These are phyloP conservation scores for Nephrotoma guestfalica DNA, from an alignment of 2,888 invertebrate species.

Conservation along the genomic window DNA sequence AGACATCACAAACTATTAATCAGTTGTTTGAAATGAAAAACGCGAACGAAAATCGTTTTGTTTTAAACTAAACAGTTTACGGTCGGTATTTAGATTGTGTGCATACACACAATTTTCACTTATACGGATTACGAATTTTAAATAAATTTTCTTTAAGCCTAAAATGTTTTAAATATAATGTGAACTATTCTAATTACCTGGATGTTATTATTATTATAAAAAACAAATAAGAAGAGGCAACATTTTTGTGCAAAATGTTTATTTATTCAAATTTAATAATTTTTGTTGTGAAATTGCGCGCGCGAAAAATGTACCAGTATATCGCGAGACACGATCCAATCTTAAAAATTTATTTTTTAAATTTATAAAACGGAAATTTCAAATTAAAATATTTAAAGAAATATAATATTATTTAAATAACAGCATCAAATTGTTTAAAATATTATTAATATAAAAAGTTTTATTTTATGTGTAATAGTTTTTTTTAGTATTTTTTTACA, in stretches of 20 bases:
- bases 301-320: not conserved
- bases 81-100: not conserved
- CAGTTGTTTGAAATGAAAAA: not conserved
- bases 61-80: not conserved
- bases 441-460: not conserved
- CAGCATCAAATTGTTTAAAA: not conserved
- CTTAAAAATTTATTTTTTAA: not conserved
- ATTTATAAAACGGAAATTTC: not conserved
- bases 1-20: not conserved
- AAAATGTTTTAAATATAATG: not conserved
- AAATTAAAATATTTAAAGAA: not conserved
- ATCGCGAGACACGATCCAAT: not conserved
- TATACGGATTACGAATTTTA: not conserved
- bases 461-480: not conserved
- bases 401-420: not conserved
- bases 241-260: not conserved
- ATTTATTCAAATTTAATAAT: not conserved
- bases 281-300: not conserved
- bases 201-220: not conserved
- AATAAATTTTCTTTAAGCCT: not conserved
- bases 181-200: not conserved
- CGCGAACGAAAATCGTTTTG: not conserved
- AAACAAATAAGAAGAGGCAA: not conserved
- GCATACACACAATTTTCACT: not conserved
- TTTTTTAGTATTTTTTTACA: not conserved